Conservation (phyloP, 35 echinoderm and acorn worm genomes). For the Patiria miniata region DNA sequence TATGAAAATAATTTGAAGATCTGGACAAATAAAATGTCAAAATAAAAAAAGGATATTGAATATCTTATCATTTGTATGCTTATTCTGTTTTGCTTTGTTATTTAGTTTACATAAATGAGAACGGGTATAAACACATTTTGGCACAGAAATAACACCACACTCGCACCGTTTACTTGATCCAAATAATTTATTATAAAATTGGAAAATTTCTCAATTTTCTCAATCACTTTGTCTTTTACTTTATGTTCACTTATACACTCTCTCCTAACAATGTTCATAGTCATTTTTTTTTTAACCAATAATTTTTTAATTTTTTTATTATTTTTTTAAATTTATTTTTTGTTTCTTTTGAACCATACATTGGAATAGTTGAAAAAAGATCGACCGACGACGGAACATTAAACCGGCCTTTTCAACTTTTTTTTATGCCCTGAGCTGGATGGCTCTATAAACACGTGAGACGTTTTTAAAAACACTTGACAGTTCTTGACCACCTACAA, state of each 20-base stretch:
- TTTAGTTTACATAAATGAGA: too few relatives aligned
- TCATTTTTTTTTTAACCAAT: constrained; percentile 55
- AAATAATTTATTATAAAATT: constrained; percentile 99
- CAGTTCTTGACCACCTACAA: background rate
- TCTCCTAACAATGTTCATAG: constrained; percentile 21
- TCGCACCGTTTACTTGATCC: constrained; percentile 56
- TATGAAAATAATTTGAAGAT: too few relatives aligned
- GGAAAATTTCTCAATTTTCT: constrained; percentile 88
- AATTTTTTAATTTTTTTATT: constrained; percentile 42
- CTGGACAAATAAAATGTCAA: too few relatives aligned
- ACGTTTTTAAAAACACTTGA: background rate
- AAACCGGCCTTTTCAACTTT: background rate
- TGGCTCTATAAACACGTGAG: constrained; percentile 22
- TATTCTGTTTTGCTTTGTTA: too few relatives aligned
- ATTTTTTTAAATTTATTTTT: constrained; percentile 51
- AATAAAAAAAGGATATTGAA: too few relatives aligned
- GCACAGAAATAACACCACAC: too few relatives aligned
- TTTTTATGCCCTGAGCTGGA: constrained; percentile 10
- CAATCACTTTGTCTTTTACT: constrained; percentile 70
- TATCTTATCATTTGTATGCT: too few relatives aligned
- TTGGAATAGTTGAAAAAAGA: background rate
- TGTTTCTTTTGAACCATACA: background rate
- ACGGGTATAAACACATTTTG: background rate
- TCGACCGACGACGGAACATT: constrained; percentile 5
- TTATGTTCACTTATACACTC: constrained; percentile 16